Evolutionary conservation across 2,113 vertebrate genomes (phyloP).

Genomic region (human (Homo sapiens)): DNA sequence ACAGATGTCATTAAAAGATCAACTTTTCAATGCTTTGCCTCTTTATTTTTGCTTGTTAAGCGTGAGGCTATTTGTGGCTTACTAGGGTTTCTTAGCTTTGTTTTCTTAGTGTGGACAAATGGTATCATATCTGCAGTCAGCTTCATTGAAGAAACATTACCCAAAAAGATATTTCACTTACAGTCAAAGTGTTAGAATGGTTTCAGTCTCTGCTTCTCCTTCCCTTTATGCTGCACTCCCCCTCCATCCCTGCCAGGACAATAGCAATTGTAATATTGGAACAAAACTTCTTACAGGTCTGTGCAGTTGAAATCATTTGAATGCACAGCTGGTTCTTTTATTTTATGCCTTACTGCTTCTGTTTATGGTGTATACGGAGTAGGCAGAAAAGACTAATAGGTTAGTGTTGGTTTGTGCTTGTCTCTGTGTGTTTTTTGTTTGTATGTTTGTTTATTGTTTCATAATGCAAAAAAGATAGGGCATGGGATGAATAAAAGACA

Average conservation of each 20-base stretch:
- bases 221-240: background rate
- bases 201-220: background rate
- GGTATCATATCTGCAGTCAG: background rate
- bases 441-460: background rate
- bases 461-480: background rate
- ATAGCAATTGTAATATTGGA: background rate
- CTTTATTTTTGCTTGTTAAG: slow-evolving; percentile 19
- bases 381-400: slow-evolving; percentile 3
- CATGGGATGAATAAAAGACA: background rate
- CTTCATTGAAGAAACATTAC: slow-evolving; percentile 23
- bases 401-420: background rate
- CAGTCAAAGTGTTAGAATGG: background rate
- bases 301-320: background rate
- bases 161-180: background rate
- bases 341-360: background rate
- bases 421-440: background rate
- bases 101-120: background rate
- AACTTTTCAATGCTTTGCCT: background rate
- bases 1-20: background rate
- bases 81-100: background rate
- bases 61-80: background rate
- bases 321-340: background rate
- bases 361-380: background rate
- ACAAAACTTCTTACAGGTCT: background rate
- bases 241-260: background rate